Conservation (phyloP, 2,888 invertebrate genomes). For the Epirrita christyi region DNA sequence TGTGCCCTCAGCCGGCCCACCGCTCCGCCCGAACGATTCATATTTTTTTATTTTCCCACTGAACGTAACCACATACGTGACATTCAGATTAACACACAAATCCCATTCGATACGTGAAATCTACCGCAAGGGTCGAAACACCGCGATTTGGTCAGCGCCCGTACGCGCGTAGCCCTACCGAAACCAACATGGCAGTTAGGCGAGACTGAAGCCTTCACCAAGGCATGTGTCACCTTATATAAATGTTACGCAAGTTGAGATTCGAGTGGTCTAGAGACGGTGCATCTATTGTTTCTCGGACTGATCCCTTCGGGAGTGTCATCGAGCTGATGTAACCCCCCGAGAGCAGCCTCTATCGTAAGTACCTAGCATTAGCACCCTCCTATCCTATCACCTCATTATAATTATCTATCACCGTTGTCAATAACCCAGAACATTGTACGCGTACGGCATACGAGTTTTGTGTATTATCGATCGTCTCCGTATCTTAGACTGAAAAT, state of each 20-base stretch:
- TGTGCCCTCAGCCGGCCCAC: conserved; percentile 78
- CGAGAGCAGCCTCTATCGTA: conserved; percentile 59
- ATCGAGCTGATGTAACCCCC: conserved; percentile 70
- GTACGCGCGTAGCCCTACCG: conserved; percentile 38
- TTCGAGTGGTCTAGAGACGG: conserved; percentile 66
- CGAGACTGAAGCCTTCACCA: conserved; percentile 32
- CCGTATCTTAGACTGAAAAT: conserved; percentile 60
- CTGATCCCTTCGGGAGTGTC: conserved; percentile 53
- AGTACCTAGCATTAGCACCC: conserved; percentile 53
- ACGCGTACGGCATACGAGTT: conserved; percentile 21
- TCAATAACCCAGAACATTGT: conserved; percentile 14
- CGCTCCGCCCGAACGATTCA: conserved; percentile 73
- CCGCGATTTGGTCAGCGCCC: conserved; percentile 3
- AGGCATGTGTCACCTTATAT: conserved; percentile 70
- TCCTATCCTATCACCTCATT: conserved; percentile 17
- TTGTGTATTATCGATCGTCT: conserved; percentile 64
- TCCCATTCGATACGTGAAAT: conserved; percentile 36
- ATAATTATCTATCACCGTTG: conserved; percentile 21
- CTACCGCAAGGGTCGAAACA: conserved; percentile 1
- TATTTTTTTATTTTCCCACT: conserved; percentile 78
- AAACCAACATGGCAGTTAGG: conserved; percentile 75
- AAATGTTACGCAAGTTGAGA: conserved; percentile 81
- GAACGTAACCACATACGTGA: conserved; percentile 64
- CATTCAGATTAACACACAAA: conserved; percentile 57
- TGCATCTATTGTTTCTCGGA: conserved; percentile 59